Conservation (phyloP, 2,797 vertebrate species). For the Muscicapa comitata region DNA sequence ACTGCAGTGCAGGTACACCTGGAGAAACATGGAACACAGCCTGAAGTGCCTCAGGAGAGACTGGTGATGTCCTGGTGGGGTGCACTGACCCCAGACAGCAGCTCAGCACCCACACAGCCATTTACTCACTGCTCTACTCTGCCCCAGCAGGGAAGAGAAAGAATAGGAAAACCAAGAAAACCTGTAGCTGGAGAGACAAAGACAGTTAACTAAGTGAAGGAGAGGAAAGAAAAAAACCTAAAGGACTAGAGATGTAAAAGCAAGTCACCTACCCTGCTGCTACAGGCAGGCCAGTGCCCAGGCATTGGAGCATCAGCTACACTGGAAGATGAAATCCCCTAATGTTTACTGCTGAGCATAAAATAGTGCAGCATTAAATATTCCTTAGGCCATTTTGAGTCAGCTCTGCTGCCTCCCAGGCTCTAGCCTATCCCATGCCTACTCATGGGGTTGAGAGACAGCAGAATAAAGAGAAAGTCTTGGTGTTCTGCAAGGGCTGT, state of each 20-base stretch:
- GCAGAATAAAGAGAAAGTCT: not conserved
- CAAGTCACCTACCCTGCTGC: not conserved
- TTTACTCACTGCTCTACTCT: not conserved
- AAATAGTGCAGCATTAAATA: not conserved
- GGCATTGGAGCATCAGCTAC: not conserved
- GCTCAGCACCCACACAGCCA: not conserved
- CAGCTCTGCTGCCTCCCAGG: not conserved
- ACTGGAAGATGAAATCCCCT: not conserved
- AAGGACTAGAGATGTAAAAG: not conserved
- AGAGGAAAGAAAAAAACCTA: not conserved
- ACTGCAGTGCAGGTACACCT: conserved; percentile 74
- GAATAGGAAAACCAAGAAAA: not conserved
- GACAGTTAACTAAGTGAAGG: not conserved
- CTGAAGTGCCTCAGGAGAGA: not conserved
- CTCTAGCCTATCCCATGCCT: not conserved
- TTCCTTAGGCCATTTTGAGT: not conserved
- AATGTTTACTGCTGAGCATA: not conserved
- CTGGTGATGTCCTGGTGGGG: rapidly evolving
- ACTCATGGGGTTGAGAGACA: not conserved
- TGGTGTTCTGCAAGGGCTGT: not conserved
- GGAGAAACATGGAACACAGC: not conserved
- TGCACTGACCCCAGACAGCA: not conserved
- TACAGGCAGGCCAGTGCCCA: not conserved
- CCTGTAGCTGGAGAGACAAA: not conserved
- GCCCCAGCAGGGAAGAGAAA: not conserved